A percentile compares a stretch with the other conserved stretches of the same genome.
phyloP scores from a whole-genome alignment of 2,113 vertebrate species.

The Brienomyrus longianalis region DNA sequence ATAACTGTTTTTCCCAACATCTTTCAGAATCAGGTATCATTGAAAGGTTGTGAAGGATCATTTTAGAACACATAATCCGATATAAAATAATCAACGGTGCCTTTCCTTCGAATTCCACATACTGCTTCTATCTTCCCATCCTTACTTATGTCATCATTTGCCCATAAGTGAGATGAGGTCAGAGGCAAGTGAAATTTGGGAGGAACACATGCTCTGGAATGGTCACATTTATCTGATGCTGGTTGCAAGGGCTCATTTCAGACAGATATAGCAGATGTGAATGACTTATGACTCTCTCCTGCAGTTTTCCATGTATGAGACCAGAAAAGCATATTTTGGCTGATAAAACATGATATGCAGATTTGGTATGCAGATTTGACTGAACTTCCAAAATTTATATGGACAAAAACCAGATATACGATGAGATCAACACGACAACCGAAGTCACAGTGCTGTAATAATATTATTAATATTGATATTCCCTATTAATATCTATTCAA shows the following conservation, averaged over 20 bases:
- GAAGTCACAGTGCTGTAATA: neutral
- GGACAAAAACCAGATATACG: neutral
- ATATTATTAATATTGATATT: neutral
- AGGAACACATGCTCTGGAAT: slow-evolving; percentile 21
- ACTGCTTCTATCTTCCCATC: neutral
- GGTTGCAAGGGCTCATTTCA: slow-evolving; percentile 36
- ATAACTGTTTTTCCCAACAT: slow-evolving; percentile 49
- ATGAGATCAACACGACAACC: neutral
- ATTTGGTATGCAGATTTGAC: neutral
- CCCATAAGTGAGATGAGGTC: neutral
- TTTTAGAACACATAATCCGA: slow-evolving; percentile 42
- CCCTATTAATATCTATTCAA: neutral
- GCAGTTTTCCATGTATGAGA: slow-evolving; percentile 28
- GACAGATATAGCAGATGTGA: slow-evolving; percentile 15
- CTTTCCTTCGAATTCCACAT: neutral
- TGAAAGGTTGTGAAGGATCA: slow-evolving; percentile 53
- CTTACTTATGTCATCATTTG: slow-evolving; percentile 12
- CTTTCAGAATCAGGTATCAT: slow-evolving; percentile 47
- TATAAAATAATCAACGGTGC: slow-evolving; percentile 22
- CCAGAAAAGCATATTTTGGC: slow-evolving; percentile 33
- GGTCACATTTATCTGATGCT: slow-evolving; percentile 36
- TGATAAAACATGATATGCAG: no score
- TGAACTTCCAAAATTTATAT: neutral
- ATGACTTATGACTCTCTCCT: slow-evolving; percentile 26
- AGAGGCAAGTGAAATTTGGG: slow-evolving; percentile 28